These are phyloP conservation scores for Hemibagrus guttatus DNA, from an alignment of 2,797 vertebrate species.

Conservation along the genomic window DNA sequence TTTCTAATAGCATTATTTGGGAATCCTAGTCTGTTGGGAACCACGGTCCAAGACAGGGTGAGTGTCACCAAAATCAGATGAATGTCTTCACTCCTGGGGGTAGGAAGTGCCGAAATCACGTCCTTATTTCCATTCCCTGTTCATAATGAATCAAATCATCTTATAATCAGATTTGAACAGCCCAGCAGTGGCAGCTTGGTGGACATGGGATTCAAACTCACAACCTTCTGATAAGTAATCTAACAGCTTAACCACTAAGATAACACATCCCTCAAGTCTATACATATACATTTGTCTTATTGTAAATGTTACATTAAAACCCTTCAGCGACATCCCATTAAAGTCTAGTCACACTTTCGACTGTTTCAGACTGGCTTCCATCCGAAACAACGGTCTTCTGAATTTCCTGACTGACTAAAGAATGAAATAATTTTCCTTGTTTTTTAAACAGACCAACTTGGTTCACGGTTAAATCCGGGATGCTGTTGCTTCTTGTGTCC, in stretches of 20 bases:
- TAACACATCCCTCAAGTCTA: too few relatives aligned
- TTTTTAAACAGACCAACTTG: constrained; percentile 34
- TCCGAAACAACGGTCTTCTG: not conserved
- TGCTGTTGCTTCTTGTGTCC: constrained; percentile 31
- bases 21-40: not conserved
- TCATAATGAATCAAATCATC: not conserved
- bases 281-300: too few relatives aligned
- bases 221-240: too few relatives aligned
- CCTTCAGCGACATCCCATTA: not conserved
- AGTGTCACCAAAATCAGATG: not conserved
- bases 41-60: not conserved
- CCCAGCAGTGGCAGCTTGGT: too few relatives aligned
- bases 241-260: too few relatives aligned
- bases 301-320: not conserved
- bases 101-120: not conserved
- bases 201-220: too few relatives aligned
- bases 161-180: not conserved
- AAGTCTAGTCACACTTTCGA: not conserved
- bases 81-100: not conserved
- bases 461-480: not conserved
- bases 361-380: not conserved
- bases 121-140: not conserved
- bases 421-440: constrained; percentile 30
- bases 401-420: constrained; percentile 21
- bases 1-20: not conserved